These are phyloP conservation scores for Streblospio benedicti DNA, from an alignment of 1,140 invertebrate species.

Conservation along the genomic window DNA sequence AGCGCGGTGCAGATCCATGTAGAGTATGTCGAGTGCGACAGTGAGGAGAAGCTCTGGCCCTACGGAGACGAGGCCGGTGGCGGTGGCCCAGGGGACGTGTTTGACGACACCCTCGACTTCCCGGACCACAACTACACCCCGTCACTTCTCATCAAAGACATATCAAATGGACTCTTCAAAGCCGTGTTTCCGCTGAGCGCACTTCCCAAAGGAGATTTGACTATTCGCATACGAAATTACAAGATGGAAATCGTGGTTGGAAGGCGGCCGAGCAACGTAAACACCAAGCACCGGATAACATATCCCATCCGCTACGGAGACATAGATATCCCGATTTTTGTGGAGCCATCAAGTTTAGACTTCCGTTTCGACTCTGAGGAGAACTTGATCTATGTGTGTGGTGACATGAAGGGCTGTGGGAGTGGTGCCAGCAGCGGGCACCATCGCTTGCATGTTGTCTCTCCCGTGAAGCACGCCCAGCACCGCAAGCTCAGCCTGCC, in stretches of 20 bases:
- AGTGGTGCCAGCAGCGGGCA: too few species aligned
- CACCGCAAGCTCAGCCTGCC: too few species aligned
- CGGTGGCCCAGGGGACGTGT: too few species aligned
- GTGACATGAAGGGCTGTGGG: constrained; percentile 6
- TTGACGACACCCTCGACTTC: too few species aligned
- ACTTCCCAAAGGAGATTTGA: not conserved
- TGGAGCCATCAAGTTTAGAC: not conserved
- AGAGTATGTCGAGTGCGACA: too few species aligned
- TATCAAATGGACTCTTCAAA: not conserved
- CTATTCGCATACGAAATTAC: not conserved
- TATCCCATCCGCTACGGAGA: constrained; percentile 6
- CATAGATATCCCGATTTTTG: constrained; percentile 6
- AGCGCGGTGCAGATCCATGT: too few species aligned
- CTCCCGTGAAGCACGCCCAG: too few species aligned
- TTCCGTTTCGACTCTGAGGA: constrained; percentile 1
- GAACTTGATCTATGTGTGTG: not conserved
- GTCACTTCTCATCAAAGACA: not conserved
- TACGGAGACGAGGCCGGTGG: too few species aligned
- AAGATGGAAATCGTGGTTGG: not conserved
- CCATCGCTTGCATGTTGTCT: too few species aligned
- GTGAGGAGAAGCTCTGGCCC: too few species aligned
- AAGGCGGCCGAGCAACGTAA: too few species aligned
- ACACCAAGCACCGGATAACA: too few species aligned
- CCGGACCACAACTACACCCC: constrained; percentile 2
- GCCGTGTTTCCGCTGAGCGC: not conserved